A percentile compares a stretch with the other conserved stretches of the same genome.
Evolutionary conservation across 2,797 vertebrate species (phyloP).

Genomic region (Rhinophrynus dorsalis): DNA sequence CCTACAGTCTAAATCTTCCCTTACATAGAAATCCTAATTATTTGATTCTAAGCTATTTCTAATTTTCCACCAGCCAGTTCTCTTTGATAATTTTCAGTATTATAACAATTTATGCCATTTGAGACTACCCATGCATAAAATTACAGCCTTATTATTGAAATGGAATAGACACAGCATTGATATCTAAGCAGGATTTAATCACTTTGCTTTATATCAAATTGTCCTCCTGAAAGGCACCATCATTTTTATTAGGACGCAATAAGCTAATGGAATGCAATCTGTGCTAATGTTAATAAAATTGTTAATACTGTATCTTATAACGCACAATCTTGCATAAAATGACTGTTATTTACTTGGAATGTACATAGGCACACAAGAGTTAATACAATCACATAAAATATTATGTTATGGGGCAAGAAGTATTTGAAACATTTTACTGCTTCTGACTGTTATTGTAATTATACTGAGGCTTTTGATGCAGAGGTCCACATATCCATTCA

Average conservation of each 20-base stretch:
- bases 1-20: conserved; percentile 66
- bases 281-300: conserved; percentile 78
- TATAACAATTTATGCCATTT: conserved; percentile 82
- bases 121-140: conserved; percentile 83
- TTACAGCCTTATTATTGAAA: conserved; percentile 79
- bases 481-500: background rate
- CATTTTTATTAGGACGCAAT: conserved; percentile 82
- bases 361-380: background rate
- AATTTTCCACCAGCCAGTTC: conserved; percentile 77
- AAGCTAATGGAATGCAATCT: conserved; percentile 80
- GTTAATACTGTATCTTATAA: conserved; percentile 74
- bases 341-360: conserved; percentile 45
- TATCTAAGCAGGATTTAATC: conserved; percentile 80
- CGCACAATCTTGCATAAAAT: conserved; percentile 52
- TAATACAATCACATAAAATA: background rate
- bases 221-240: conserved; percentile 77
- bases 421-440: background rate
- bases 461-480: background rate
- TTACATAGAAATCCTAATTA: conserved; percentile 77
- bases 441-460: background rate
- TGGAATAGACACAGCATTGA: conserved; percentile 74
- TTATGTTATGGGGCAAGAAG: too few relatives aligned
- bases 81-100: conserved; percentile 74
- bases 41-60: conserved; percentile 74
- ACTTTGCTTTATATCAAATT: conserved; percentile 81